These are phyloP conservation scores for Mungos mungo DNA, from an alignment of 2,113 vertebrate genomes.

Conservation along the genomic window DNA sequence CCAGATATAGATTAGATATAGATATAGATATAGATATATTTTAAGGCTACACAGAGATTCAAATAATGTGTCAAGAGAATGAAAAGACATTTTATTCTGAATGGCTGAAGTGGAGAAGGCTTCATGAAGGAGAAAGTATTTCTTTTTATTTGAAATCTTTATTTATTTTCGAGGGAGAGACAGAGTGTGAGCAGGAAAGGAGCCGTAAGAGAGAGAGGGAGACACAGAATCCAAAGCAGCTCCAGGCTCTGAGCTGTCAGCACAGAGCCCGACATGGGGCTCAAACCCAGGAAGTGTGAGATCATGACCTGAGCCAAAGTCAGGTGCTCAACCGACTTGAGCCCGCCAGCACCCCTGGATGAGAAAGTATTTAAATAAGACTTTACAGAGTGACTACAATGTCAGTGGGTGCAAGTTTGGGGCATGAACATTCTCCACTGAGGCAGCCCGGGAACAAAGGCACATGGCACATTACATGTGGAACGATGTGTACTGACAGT, in stretches of 20 bases:
- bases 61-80: neutral
- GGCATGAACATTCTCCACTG: neutral
- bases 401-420: neutral
- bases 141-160: too few species aligned
- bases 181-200: too few species aligned
- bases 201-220: too few species aligned
- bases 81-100: neutral
- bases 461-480: accelerated
- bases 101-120: neutral
- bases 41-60: neutral
- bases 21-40: too few species aligned
- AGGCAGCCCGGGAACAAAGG: neutral
- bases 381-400: neutral
- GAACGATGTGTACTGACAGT: neutral
- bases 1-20: neutral
- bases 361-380: neutral
- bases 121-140: neutral
- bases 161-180: too few species aligned
- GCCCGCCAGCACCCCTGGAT: too few species aligned
- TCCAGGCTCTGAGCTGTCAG: too few species aligned
- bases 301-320: too few species aligned
- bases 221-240: too few species aligned
- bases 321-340: too few species aligned
- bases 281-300: too few species aligned
- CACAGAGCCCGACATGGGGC: too few species aligned